Evolutionary conservation across 2,888 invertebrate species (phyloP).

Genomic region (Mycogona germanica): DNA sequence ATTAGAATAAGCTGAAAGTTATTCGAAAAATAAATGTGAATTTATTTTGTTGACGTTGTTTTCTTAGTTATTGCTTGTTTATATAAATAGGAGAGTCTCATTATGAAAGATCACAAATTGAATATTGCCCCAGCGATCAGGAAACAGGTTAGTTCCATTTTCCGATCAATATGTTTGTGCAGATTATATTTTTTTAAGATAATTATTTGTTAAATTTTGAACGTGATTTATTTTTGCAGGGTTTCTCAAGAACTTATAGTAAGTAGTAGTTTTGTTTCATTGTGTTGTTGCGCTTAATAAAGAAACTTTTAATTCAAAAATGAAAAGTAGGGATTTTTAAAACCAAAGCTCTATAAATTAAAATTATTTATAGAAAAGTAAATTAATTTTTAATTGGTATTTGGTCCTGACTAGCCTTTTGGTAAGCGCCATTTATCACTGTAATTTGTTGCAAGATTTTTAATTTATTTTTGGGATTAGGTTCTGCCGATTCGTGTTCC

Average conservation of each 20-base stretch:
- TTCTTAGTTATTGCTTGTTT: background rate
- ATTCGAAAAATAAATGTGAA: background rate
- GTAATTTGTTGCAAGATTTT: background rate
- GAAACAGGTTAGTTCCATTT: conserved; percentile 48
- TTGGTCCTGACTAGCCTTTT: too few species aligned
- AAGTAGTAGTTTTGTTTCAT: background rate
- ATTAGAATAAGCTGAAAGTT: conserved; percentile 25
- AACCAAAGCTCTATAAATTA: too few species aligned
- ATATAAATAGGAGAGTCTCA: conserved; percentile 51
- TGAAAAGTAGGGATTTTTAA: too few species aligned
- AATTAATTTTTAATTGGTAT: too few species aligned
- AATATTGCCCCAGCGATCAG: conserved; percentile 79
- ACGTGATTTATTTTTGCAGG: background rate
- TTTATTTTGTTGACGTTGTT: background rate
- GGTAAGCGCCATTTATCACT: background rate
- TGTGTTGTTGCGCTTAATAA: background rate
- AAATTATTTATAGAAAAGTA: too few species aligned
- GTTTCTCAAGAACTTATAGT: conserved; percentile 12
- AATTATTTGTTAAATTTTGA: background rate
- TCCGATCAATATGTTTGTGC: background rate
- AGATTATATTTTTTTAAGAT: background rate
- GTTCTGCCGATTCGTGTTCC: background rate
- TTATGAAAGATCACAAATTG: conserved; percentile 63
- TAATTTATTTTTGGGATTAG: background rate
- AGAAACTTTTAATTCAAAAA: too few species aligned